Base-by-base conservation (phyloP, 1,140 invertebrate species). In the Drosophila equinoxialis region DNA sequence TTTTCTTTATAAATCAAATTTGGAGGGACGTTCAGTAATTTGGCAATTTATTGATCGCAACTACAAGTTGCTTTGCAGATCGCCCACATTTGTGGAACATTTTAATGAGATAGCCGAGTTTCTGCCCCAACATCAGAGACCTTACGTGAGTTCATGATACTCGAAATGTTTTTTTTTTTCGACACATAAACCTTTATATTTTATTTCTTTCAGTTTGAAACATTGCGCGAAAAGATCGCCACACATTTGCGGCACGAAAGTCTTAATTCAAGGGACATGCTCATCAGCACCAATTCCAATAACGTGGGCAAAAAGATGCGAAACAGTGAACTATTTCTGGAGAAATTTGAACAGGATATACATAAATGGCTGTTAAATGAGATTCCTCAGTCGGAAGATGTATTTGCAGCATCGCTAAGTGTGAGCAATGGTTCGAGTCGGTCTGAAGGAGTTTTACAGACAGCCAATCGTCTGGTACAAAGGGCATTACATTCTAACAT, bases 81-180 rank as follows among this genome's bases (percentile, higher is more conserved):
- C 76, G 2, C 58, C 68, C 0, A 65, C 55, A 17, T 91, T 91
- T 13, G 71, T 80, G 20, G 74, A 83, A 42, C 68, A 81, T 11
- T 90, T 83, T 69, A 69, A 94, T 93, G 60, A 92, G 91, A 41
- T 77, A 92, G 17, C 94, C 1, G 90, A 90, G 65, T 91, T 74
- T 42, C 70, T 90, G 42, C 73, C 74, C 8, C 58, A 72, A 17
- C 68, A 74, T 11, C 74, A 81, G n/a, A 72, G 45, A 23, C 0
- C 57, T 8, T 17, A 68, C 4, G 85, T 90, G 48, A 79, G 74
- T 73, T 6, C 0, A 1, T 3, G 2, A 7, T 2, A 39, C 0
- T 4, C 11, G 26, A 8, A 5, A 14, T 1, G 14, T 30, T 39
- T n/a, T 6, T 8, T 6, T 8, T 23, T 6, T 2, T 7, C 33